These are phyloP conservation scores for Sisyra terminalis DNA, from an alignment of 2,888 invertebrate genomes.

Conservation along the genomic window DNA sequence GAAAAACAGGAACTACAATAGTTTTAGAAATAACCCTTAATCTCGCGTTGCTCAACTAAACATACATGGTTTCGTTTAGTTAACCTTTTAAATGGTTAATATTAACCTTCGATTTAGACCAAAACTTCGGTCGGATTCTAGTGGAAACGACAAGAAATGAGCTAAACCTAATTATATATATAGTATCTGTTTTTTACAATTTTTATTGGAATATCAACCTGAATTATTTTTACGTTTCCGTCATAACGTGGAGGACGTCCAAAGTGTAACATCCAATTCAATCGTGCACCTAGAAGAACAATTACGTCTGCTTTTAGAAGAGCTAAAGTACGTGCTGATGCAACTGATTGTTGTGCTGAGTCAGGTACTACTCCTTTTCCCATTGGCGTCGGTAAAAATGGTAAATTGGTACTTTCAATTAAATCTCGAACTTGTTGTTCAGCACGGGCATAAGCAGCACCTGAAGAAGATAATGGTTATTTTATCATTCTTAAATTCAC, in stretches of 20 bases:
- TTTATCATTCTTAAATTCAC: background rate
- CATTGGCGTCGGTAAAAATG: conserved; percentile 92
- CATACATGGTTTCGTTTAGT: too few species aligned
- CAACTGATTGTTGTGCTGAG: conserved; percentile 53
- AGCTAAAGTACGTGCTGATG: conserved; percentile 73
- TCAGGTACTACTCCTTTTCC: conserved; percentile 72
- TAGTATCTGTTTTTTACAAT: too few species aligned
- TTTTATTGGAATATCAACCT: conserved; percentile 31
- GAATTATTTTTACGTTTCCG: conserved; percentile 72
- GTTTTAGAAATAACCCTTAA: too few species aligned
- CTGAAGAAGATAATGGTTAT: conserved; percentile 27
- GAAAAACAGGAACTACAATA: too few species aligned
- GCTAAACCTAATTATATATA: too few species aligned
- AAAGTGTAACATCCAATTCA: conserved; percentile 98
- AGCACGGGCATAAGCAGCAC: conserved; percentile 66
- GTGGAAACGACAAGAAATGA: too few species aligned
- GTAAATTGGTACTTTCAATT: conserved; percentile 54
- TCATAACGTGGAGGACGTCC: conserved; percentile 76
- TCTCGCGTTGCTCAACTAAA: too few species aligned
- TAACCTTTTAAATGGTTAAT: too few species aligned
- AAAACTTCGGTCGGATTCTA: too few species aligned
- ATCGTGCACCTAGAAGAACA: conserved; percentile 71
- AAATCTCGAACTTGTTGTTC: conserved; percentile 55
- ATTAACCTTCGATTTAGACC: too few species aligned
- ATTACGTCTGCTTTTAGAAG: conserved; percentile 79